Evolutionary conservation across 2,113 vertebrate species (phyloP).

Genomic region (Clinocottus analis): DNA sequence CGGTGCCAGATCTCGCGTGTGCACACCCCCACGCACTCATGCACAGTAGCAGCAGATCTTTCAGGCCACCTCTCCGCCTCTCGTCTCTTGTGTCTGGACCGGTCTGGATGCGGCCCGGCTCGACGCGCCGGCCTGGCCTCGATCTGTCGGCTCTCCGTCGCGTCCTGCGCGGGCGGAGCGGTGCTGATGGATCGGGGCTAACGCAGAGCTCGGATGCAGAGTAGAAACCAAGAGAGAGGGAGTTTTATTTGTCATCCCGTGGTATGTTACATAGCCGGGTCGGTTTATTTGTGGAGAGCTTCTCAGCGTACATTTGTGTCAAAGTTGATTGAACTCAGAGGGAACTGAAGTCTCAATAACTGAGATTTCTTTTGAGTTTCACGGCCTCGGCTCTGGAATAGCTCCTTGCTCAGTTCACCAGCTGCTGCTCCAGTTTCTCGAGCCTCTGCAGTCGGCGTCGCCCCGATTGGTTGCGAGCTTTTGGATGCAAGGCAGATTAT

Average conservation of each 20-base stretch:
- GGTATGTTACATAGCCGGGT: slow-evolving; percentile 13
- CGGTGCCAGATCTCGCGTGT: too few species aligned
- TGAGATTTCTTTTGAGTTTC: slow-evolving; percentile 10
- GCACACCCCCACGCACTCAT: too few species aligned
- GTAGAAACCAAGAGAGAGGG: slow-evolving; percentile 25
- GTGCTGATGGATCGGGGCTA: slow-evolving; percentile 68
- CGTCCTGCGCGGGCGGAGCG: slow-evolving; percentile 52
- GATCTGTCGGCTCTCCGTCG: slow-evolving; percentile 67
- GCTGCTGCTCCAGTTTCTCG: slow-evolving; percentile 74
- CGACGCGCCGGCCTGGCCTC: slow-evolving; percentile 51
- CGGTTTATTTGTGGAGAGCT: slow-evolving; percentile 26
- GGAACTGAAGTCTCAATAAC: neutral
- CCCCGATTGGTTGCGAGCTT: slow-evolving; percentile 57
- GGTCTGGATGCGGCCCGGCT: neutral
- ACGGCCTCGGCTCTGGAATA: slow-evolving; percentile 33
- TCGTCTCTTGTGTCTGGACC: neutral
- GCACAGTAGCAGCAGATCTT: neutral
- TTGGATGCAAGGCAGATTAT: slow-evolving; percentile 66
- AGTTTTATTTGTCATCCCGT: slow-evolving; percentile 14
- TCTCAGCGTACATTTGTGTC: slow-evolving; percentile 32
- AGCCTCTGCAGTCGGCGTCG: slow-evolving; percentile 36
- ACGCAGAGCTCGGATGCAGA: slow-evolving; percentile 9
- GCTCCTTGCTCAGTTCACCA: slow-evolving; percentile 42
- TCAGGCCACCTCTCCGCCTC: neutral
- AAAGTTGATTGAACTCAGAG: slow-evolving; percentile 6